Conservation (phyloP, 2,888 invertebrate genomes). For the Hybos culiciformis region DNA sequence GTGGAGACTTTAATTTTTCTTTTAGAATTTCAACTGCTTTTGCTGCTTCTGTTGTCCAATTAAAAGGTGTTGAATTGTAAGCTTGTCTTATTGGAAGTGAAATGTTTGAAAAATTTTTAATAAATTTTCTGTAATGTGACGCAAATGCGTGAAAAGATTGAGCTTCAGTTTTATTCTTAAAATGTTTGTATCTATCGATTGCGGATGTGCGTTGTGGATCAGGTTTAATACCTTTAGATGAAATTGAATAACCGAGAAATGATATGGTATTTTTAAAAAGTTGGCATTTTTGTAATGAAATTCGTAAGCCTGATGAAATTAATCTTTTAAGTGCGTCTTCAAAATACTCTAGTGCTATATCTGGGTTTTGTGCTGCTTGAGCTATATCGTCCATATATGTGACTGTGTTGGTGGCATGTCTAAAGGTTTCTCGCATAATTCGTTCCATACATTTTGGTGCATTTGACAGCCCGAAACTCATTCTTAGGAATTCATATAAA, state of each 20-base stretch:
- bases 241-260: slow-evolving; percentile 5
- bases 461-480: background rate
- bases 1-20: background rate
- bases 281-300: slow-evolving; percentile 3
- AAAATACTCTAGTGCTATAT: background rate
- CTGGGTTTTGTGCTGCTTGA: background rate
- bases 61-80: slow-evolving; percentile 3
- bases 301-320: background rate
- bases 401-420: background rate
- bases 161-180: slow-evolving; percentile 1
- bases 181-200: background rate
- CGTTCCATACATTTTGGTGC: background rate
- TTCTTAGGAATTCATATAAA: slow-evolving; percentile 4
- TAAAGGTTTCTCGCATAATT: background rate
- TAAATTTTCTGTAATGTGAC: slow-evolving; percentile 1
- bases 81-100: slow-evolving; percentile 1
- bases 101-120: slow-evolving; percentile 4
- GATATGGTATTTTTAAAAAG: slow-evolving; percentile 3
- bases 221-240: slow-evolving; percentile 1
- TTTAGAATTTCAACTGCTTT: background rate
- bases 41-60: slow-evolving; percentile 4
- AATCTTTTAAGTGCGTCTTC: background rate
- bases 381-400: slow-evolving; percentile 2
- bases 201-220: background rate
- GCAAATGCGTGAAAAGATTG: slow-evolving; percentile 5